Evolutionary conservation across 2,113 vertebrate genomes (phyloP).

Genomic region (Oncorhynchus keta): DNA sequence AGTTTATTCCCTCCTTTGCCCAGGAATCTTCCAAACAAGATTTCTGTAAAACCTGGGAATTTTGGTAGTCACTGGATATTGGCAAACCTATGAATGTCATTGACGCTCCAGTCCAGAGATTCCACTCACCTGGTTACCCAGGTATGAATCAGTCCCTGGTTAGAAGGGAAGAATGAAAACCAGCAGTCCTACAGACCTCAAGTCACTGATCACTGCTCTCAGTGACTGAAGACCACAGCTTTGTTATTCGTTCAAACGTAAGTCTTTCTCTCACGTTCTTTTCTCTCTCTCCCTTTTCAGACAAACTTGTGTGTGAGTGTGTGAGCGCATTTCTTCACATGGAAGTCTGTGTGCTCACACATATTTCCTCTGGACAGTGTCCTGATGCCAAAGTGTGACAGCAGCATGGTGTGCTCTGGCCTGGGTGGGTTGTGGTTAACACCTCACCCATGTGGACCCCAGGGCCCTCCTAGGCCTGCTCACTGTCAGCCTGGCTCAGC

Average conservation of each 20-base stretch:
- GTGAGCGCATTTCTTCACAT: slow-evolving; percentile 18
- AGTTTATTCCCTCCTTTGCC: too few relatives aligned
- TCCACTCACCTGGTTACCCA: neutral
- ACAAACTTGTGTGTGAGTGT: neutral
- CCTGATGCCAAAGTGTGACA: slow-evolving; percentile 49
- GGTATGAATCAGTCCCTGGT: neutral
- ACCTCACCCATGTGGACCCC: slow-evolving; percentile 49
- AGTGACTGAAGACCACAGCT: too few relatives aligned
- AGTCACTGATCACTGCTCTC: neutral
- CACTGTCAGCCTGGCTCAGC: slow-evolving; percentile 62
- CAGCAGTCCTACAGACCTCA: slow-evolving; percentile 8
- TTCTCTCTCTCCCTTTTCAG: too few relatives aligned
- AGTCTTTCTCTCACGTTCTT: too few relatives aligned
- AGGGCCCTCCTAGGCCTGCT: slow-evolving; percentile 57
- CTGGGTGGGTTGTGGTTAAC: slow-evolving; percentile 65
- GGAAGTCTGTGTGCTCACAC: slow-evolving; percentile 60
- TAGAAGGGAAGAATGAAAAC: slow-evolving; percentile 15
- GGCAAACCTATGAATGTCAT: too few relatives aligned
- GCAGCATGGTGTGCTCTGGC: slow-evolving; percentile 27
- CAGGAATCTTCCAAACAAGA: too few relatives aligned
- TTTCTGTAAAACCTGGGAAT: too few relatives aligned
- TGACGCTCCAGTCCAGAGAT: too few relatives aligned
- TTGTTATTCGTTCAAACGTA: too few relatives aligned
- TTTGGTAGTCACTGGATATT: too few relatives aligned
- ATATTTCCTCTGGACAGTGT: slow-evolving; percentile 70